These are phyloP conservation scores for Gobio gobio DNA, from an alignment of 2,113 vertebrate genomes.

Conservation along the genomic window DNA sequence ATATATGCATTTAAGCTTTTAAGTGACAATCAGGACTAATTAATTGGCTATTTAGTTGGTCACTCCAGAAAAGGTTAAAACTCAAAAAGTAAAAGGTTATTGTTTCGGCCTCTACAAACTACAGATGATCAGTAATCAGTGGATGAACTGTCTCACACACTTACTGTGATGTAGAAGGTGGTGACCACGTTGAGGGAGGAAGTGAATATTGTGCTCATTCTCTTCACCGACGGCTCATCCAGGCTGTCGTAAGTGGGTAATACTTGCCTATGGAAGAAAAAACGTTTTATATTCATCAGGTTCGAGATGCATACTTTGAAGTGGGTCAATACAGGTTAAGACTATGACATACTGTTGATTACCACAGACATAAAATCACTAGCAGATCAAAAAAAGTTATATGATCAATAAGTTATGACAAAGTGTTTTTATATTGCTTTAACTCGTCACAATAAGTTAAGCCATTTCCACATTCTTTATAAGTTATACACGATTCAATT, in stretches of 20 bases:
- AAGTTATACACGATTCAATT: too few species aligned
- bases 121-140: not conserved
- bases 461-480: too few species aligned
- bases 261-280: constrained; percentile 85
- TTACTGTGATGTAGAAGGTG: constrained; percentile 94
- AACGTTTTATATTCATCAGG: constrained; percentile 41
- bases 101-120: not conserved
- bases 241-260: constrained; percentile 97
- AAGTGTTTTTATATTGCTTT: too few species aligned
- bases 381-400: not conserved
- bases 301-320: not conserved
- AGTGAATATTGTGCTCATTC: constrained; percentile 98
- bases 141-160: constrained; percentile 57
- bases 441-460: too few species aligned
- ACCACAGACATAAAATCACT: not conserved
- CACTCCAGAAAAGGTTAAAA: not conserved
- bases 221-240: constrained; percentile 96
- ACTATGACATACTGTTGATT: not conserved
- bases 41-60: not conserved
- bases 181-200: constrained; percentile 95
- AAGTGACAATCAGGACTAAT: not conserved
- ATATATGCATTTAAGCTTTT: not conserved
- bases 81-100: not conserved
- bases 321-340: not conserved
- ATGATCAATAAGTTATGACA: too few species aligned